These are phyloP conservation scores for Myotis vivesi DNA, from an alignment of 2,797 vertebrate genomes.

Conservation along the genomic window DNA sequence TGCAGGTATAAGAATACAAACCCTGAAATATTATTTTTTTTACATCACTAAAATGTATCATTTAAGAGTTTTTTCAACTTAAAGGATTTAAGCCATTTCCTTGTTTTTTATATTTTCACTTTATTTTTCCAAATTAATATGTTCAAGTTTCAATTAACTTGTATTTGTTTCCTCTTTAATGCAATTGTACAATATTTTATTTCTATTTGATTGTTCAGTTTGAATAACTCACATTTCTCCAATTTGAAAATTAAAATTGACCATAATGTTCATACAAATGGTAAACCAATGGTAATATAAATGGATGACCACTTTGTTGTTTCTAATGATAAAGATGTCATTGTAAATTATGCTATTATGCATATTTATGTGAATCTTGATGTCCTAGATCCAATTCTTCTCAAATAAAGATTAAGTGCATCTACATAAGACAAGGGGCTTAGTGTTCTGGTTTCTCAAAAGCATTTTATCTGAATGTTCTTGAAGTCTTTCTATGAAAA, in stretches of 20 bases:
- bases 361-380: background rate
- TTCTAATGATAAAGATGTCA: background rate
- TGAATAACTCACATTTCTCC: background rate
- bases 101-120: background rate
- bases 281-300: background rate
- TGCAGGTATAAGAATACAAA: background rate
- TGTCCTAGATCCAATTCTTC: background rate
- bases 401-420: background rate
- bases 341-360: background rate
- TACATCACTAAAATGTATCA: background rate
- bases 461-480: background rate
- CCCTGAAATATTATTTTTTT: background rate
- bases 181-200: background rate
- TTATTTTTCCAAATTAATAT: background rate
- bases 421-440: background rate
- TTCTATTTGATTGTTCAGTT: background rate
- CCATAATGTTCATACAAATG: background rate
- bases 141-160: background rate
- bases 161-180: background rate
- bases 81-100: background rate
- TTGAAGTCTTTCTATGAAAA: background rate
- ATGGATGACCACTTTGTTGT: background rate
- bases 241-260: background rate
- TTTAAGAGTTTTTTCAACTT: background rate
- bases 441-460: background rate